Evolutionary conservation across 2,888 invertebrate species (phyloP), one percentile per base, ranked within the genome.

Genomic region (Leptinotarsa tumamoca): DNA sequence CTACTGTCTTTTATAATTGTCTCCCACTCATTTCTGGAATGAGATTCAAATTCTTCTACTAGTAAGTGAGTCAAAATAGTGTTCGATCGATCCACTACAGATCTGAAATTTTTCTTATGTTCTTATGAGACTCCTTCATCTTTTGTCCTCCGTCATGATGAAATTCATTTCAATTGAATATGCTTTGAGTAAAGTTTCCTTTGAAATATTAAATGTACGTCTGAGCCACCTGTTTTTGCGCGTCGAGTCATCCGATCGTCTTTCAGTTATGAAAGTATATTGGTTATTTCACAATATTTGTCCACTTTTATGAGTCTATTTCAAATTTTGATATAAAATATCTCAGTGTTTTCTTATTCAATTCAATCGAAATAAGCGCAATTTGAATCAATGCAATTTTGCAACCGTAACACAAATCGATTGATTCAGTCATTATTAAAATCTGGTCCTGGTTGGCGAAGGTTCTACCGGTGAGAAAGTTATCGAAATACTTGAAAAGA

Each of bases 11-110:
- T 68, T 52, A 63, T 70, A 17, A 67, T n/a, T 5, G 54, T 5
- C 18, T 74, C 67, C 71, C 73, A 75, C 68, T 73, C 73, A 7
- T 52, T 23, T 61, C 70, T 72, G 4, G 63, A 33, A 50, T 43
- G 23, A 63, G 43, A n/a, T 51, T 78, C 75, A 43, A 78, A 54
- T 67, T 75, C 75, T 49, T 51, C 1, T 14, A 63, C 50, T 15
- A 77, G 68, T 7, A 68, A 33, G 43, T 77, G 61, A 52, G 72
- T 66, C 51, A 77, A 49, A 43, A 77, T 68, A 1, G 69, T 58
- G 43, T 69, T 63, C 74, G 69, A 77, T 10, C 58, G 56, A 15
- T 71, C 33, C 27, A 77, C 72, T 4, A 77, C 7, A 27, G 50
- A 49, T 77, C 74, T 13, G 74, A 23, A 69, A 74, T 72, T 13